These are phyloP conservation scores for Hemicordylus capensis DNA, from an alignment of 2,113 vertebrate genomes.

Conservation along the genomic window DNA sequence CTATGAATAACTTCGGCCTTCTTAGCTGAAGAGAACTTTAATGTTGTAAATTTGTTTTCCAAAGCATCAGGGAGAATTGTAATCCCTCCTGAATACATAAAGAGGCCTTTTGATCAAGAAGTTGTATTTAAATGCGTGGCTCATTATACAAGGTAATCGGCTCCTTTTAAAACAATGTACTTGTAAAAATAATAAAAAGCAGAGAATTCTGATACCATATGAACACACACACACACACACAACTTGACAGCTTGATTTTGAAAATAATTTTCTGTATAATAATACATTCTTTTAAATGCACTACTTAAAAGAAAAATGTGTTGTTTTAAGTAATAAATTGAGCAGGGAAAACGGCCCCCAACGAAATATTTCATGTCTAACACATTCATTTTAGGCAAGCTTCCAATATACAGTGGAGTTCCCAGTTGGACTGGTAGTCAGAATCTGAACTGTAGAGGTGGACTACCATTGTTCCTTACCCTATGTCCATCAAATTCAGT, in stretches of 20 bases:
- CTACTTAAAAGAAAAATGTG: too few species aligned
- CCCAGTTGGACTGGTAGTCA: slow-evolving; percentile 19
- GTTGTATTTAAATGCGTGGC: slow-evolving; percentile 18
- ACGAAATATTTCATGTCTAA: slow-evolving; percentile 51
- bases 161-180: slow-evolving; percentile 42
- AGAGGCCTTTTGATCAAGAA: slow-evolving; percentile 52
- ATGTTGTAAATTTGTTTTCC: slow-evolving; percentile 61
- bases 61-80: slow-evolving; percentile 40
- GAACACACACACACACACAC: slow-evolving; percentile 29
- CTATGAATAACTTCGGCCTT: slow-evolving; percentile 45
- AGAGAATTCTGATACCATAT: slow-evolving; percentile 49
- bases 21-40: slow-evolving; percentile 59
- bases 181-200: slow-evolving; percentile 61
- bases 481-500: neutral
- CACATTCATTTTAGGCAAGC: slow-evolving; percentile 38
- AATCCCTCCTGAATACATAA: slow-evolving; percentile 58
- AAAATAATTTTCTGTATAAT: slow-evolving; percentile 35
- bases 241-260: slow-evolving; percentile 50
- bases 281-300: slow-evolving; percentile 14
- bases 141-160: slow-evolving; percentile 34
- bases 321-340: slow-evolving; percentile 35
- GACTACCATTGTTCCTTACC: neutral
- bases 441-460: slow-evolving; percentile 16
- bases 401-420: slow-evolving; percentile 31
- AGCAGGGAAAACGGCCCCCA: slow-evolving; percentile 10